Base-by-base conservation (phyloP, 2,888 invertebrate species). In the Epistrophella euchroma region DNA sequence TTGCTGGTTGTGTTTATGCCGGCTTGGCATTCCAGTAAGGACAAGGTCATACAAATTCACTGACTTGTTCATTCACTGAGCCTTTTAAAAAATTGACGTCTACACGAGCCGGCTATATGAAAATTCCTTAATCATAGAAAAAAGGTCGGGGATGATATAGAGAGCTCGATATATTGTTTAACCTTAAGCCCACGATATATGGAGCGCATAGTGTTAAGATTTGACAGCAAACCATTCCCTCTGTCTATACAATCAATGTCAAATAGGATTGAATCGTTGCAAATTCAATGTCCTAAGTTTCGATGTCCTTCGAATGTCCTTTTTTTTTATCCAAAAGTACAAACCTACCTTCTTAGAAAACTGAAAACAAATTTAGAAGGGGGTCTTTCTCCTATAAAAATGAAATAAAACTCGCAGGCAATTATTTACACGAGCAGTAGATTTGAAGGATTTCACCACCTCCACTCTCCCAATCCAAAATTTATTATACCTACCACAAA, bases 41-140 rank as follows among this genome's bases (percentile, higher is more conserved):
- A 77, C 80, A 85, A 85, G 85, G 85, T 43, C 76, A n/a, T n/a
- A 80, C 85, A 71, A 68, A 68, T 72, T 75, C 74, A 79, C 84
- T 84, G 58, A 71, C 74, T 83, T 43, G 73, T 74, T 79, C 75
- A 84, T 85, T 80, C 84, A 80, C 19, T 76, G 47, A 52, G 75
- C 56, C 64, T 79, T 74, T 56, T 40, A 66, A 55, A 55, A 13
- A 60, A 37, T 22, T 60, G 19, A 84, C 74, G 79, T 75, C 79
- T 84, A 58, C 79, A 84, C 78, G 75, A 79, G 79, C 84, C 84
- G 84, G 84, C 79, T 84, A 40, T 22, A 56, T n/a, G n/a, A 32
- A 62, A 28, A 11, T 25, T 55, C 19, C 40, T 40, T 19, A 1
- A 60, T 35, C 17, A n/a, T 43, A 28, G 13, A 19, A 15, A 4